Evolutionary conservation across 2,797 vertebrate species (phyloP), one percentile per base, ranked within the genome.

Genomic region (Psittacula derbiana): DNA sequence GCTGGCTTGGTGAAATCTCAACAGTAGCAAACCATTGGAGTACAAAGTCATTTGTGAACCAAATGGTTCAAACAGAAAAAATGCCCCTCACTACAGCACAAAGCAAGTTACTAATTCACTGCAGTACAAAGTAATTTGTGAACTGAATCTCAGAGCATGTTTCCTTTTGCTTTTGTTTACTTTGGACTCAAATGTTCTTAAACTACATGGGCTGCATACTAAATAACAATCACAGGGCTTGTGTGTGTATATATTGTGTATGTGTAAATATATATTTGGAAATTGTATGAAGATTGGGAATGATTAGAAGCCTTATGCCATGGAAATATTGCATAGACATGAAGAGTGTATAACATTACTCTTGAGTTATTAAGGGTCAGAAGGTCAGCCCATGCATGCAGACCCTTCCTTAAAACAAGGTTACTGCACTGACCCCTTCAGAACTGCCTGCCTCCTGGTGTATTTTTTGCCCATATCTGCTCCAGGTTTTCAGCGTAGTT

Each of bases 381-480:
- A 46, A 95, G 86, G 78, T 88, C 92, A 87, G 52, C 65, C 46
- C 24, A 64, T 0, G 27, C 55, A 52, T 13, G 19, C 66, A 88
- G 86, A 80, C 71, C 90, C 88, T 79, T 94, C 60, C 70, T 72
- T 53, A 47, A 58, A 67, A 57, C 28, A 80, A 93, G 88, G 80
- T 95, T 93, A 82, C 85, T 5, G 31, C 46, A 71, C 50, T 95
- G 93, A 96, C 90, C 84, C 90, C 88, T 78, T 86, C 90, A 94
- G 79, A 96, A 80, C 91, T 55, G 90, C 87, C 90, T 94, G 76
- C 91, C 92, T 97, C 95, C 93, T 95, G 85, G 62, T 91, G 92
- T 93, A 93, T 89, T 95, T 94, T 90, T 87, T 75, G 79, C 86
- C 95, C 75, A 91, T 95, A 88, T 92, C 84, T 93, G 88, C 89